Conservation (phyloP, 2,888 invertebrate species). For the Drosophila fungiperda region DNA sequence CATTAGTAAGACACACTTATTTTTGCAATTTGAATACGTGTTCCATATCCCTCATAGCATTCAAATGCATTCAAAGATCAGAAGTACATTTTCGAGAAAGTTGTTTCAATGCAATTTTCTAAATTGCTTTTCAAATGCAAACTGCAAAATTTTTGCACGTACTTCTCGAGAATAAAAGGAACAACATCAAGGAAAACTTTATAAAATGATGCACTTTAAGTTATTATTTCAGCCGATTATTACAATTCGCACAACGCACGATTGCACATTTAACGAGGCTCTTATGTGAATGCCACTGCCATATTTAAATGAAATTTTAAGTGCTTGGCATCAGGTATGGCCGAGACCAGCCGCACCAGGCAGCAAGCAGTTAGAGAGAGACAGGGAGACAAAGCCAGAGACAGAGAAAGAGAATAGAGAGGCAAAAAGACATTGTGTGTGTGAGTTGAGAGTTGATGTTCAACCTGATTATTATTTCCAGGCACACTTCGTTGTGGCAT, state of each 20-base stretch:
- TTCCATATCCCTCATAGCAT: neutral
- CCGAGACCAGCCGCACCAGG: constrained; percentile 20
- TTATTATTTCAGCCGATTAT: constrained; percentile 77
- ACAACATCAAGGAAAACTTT: constrained; percentile 47
- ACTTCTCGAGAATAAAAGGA: constrained; percentile 22
- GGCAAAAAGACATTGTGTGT: neutral
- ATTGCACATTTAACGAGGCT: constrained; percentile 72
- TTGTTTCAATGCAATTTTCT: constrained; percentile 36
- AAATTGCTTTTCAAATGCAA: constrained; percentile 43
- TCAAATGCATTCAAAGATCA: constrained; percentile 6
- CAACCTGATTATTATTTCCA: constrained; percentile 77
- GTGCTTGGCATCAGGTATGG: constrained; percentile 53
- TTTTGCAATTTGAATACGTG: constrained; percentile 5
- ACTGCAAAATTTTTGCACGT: constrained; percentile 59
- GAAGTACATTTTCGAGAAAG: constrained; percentile 17
- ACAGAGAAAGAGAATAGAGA: constrained; percentile 4
- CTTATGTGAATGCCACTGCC: constrained; percentile 44
- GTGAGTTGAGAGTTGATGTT: constrained; percentile 19
- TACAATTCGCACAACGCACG: constrained; percentile 71
- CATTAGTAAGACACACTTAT: neutral
- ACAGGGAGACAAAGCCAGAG: constrained; percentile 1
- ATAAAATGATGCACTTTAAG: constrained; percentile 74
- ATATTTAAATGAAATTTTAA: constrained; percentile 78
- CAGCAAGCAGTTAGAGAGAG: too few species aligned
- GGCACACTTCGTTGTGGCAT: constrained; percentile 83